Evolutionary conservation across 2,888 invertebrate species (phyloP).

Genomic region (Sesia bembeciformis): DNA sequence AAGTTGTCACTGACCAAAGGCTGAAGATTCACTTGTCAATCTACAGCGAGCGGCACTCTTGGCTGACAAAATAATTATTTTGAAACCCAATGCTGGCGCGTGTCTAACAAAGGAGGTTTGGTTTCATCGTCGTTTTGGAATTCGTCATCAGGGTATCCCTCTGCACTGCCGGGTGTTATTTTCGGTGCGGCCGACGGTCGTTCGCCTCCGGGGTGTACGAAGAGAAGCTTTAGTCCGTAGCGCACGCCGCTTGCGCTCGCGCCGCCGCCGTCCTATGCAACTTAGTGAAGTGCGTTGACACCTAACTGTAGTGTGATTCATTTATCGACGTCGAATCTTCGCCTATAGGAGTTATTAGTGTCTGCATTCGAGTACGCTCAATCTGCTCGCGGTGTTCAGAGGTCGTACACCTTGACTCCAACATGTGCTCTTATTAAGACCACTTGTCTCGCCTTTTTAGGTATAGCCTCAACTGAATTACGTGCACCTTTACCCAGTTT

Average conservation of each 20-base stretch:
- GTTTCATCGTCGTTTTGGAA: conserved; percentile 28
- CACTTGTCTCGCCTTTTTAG: conserved; percentile 63
- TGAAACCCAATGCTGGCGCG: neutral
- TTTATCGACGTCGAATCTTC: conserved; percentile 42
- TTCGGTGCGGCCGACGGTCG: conserved; percentile 52
- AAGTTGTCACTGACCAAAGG: too few relatives aligned
- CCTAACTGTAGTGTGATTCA: conserved; percentile 69
- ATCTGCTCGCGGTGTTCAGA: conserved; percentile 28
- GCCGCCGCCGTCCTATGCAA: conserved; percentile 37
- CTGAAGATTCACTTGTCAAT: too few relatives aligned
- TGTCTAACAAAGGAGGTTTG: conserved; percentile 22
- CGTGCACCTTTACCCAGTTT: conserved; percentile 62
- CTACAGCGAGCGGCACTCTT: too few relatives aligned
- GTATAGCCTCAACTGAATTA: conserved; percentile 54
- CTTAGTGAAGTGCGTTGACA: conserved; percentile 69
- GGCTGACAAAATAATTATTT: neutral
- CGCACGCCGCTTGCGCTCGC: conserved; percentile 48
- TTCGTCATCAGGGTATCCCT: conserved; percentile 60
- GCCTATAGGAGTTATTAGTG: conserved; percentile 38
- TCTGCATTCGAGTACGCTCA: conserved; percentile 55
- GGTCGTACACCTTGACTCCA: conserved; percentile 63
- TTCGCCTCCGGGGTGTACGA: conserved; percentile 51
- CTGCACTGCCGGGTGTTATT: conserved; percentile 70
- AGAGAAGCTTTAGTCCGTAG: conserved; percentile 46
- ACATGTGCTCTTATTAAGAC: conserved; percentile 49